These are phyloP conservation scores for Nycticryphes semicollaris DNA, from an alignment of 2,113 vertebrate species.

Conservation along the genomic window DNA sequence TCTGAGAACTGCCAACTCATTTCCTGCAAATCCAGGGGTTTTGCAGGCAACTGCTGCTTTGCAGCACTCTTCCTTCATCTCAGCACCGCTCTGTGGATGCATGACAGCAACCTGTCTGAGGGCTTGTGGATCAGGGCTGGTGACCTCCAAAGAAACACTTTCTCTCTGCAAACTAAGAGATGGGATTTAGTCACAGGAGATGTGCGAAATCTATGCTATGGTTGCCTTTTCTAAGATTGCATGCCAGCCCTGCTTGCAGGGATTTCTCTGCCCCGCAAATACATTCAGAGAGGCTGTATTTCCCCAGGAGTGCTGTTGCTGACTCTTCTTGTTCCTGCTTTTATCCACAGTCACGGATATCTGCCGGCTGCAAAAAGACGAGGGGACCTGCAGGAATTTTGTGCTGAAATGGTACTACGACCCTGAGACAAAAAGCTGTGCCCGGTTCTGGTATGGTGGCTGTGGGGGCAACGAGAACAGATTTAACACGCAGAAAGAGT, in stretches of 20 bases:
- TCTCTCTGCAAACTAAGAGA: neutral
- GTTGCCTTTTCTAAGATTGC: neutral
- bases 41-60: neutral
- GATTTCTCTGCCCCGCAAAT: neutral
- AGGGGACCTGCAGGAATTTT: slow-evolving; percentile 84
- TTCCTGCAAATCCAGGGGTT: neutral
- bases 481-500: slow-evolving; percentile 86
- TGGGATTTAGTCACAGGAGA: neutral
- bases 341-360: slow-evolving; percentile 64
- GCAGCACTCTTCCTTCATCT: neutral
- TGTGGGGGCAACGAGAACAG: slow-evolving; percentile 92
- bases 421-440: slow-evolving; percentile 75
- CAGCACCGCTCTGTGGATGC: fast-evolving
- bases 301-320: neutral
- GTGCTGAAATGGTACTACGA: slow-evolving; percentile 89
- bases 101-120: fast-evolving
- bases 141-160: neutral
- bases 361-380: slow-evolving; percentile 83
- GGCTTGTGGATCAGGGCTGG: neutral
- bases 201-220: neutral
- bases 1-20: neutral
- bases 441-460: slow-evolving; percentile 93
- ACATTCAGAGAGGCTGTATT: neutral
- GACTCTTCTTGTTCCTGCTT: neutral
- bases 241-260: neutral